Percentiles rank a stretch among this genome's conserved stretches.
Evolutionary conservation across 2,888 invertebrate genomes (phyloP).

Genomic region (Alentia gelatinosa): DNA sequence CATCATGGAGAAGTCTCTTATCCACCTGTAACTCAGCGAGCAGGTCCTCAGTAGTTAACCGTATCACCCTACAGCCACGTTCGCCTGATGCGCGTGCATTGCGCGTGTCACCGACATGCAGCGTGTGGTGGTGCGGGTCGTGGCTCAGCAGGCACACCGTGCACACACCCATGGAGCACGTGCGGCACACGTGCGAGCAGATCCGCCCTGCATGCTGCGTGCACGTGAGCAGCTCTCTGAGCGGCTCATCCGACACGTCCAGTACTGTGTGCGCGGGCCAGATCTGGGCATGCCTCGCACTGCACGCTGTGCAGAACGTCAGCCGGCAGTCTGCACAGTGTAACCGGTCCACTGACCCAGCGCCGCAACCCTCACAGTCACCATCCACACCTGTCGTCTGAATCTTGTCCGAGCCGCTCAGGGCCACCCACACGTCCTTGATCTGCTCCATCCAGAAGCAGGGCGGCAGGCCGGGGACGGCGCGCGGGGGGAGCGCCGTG

Average conservation of each 20-base stretch:
- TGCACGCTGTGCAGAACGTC: not conserved
- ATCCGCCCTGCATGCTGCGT: not conserved
- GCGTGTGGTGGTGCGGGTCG: not conserved
- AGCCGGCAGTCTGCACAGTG: not conserved
- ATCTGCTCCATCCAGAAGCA: conserved; percentile 11
- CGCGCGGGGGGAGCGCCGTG: not conserved
- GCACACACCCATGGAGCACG: not conserved
- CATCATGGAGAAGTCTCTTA: too few species aligned
- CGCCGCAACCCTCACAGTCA: not conserved
- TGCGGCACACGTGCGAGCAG: not conserved
- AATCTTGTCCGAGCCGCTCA: not conserved
- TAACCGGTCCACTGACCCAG: not conserved
- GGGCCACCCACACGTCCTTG: not conserved
- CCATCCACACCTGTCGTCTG: not conserved
- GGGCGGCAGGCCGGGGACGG: not conserved
- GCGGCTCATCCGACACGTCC: not conserved
- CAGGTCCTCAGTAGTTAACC: not conserved
- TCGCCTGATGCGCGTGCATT: not conserved
- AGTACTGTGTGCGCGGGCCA: not conserved
- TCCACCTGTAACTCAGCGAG: not conserved
- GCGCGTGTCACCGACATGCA: not conserved
- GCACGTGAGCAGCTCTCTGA: not conserved
- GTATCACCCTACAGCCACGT: not conserved
- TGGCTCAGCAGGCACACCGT: not conserved
- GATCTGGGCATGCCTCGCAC: not conserved